Evolutionary conservation across 2,888 invertebrate species (phyloP).

Genomic region (Athalia rosae): DNA sequence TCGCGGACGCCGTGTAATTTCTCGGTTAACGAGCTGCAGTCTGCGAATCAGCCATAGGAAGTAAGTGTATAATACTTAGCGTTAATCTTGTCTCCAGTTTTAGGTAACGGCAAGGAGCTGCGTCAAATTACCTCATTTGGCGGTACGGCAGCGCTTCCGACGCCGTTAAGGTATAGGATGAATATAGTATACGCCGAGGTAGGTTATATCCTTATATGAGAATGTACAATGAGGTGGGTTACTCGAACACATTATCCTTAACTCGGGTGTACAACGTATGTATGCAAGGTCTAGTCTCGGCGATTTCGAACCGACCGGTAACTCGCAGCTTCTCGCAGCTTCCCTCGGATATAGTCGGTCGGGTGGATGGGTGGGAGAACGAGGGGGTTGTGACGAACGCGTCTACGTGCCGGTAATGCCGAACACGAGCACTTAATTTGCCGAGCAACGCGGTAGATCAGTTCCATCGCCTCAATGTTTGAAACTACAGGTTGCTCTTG

Average conservation of each 20-base stretch:
- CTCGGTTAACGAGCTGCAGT: neutral
- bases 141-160: slow-evolving; percentile 18
- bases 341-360: slow-evolving; percentile 17
- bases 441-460: slow-evolving; percentile 62
- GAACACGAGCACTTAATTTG: slow-evolving; percentile 64
- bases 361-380: neutral
- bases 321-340: neutral
- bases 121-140: slow-evolving; percentile 37
- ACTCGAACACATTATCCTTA: slow-evolving; percentile 37
- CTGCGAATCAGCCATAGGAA: slow-evolving; percentile 5
- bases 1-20: neutral
- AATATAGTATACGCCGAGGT: neutral
- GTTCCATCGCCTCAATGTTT: slow-evolving; percentile 46
- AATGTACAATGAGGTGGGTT: slow-evolving; percentile 3
- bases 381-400: slow-evolving; percentile 59
- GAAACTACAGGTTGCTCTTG: slow-evolving; percentile 24
- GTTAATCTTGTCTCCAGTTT: slow-evolving; percentile 38
- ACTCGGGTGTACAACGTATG: slow-evolving; percentile 21
- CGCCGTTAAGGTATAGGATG: slow-evolving; percentile 19
- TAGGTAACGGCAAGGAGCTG: slow-evolving; percentile 17
- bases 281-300: slow-evolving; percentile 23
- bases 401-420: slow-evolving; percentile 64
- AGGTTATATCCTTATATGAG: neutral
- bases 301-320: neutral
- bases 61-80: slow-evolving; percentile 32